Conservation (phyloP, 2,113 vertebrate genomes). For the Leucosticte australis region DNA sequence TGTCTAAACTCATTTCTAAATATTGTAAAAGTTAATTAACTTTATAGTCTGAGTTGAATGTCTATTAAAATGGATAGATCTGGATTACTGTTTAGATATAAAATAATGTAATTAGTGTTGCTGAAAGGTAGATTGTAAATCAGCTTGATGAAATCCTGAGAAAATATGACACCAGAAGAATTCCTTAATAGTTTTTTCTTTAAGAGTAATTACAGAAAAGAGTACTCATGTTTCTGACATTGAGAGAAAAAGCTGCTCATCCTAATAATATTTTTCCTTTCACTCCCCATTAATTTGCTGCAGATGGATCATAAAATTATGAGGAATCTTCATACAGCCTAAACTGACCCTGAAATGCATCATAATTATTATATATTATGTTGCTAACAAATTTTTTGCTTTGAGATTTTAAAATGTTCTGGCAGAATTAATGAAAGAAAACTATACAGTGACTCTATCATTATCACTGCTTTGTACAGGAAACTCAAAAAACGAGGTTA, state of each 20-base stretch:
- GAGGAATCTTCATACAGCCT: not conserved
- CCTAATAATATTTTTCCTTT: not conserved
- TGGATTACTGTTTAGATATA: not conserved
- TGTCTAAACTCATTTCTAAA: constrained; percentile 30
- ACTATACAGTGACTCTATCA: not conserved
- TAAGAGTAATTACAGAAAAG: not conserved
- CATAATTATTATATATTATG: not conserved
- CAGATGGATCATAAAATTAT: not conserved
- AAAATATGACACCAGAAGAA: not conserved
- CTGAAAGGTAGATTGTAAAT: not conserved
- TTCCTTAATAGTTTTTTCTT: not conserved
- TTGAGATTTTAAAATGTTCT: not conserved
- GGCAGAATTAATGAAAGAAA: not conserved
- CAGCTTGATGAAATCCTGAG: not conserved
- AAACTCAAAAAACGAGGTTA: not conserved
- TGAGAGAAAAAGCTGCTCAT: not conserved
- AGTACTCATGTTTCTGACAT: not conserved
- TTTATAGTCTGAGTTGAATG: not conserved
- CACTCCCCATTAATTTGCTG: not conserved
- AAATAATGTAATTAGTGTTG: not conserved
- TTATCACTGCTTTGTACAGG: not conserved
- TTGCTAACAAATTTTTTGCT: not conserved
- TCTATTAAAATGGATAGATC: not conserved
- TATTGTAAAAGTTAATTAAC: constrained; percentile 47
- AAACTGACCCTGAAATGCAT: not conserved